Evolutionary conservation across 2,888 invertebrate genomes (phyloP).

Genomic region (Rapana venosa): DNA sequence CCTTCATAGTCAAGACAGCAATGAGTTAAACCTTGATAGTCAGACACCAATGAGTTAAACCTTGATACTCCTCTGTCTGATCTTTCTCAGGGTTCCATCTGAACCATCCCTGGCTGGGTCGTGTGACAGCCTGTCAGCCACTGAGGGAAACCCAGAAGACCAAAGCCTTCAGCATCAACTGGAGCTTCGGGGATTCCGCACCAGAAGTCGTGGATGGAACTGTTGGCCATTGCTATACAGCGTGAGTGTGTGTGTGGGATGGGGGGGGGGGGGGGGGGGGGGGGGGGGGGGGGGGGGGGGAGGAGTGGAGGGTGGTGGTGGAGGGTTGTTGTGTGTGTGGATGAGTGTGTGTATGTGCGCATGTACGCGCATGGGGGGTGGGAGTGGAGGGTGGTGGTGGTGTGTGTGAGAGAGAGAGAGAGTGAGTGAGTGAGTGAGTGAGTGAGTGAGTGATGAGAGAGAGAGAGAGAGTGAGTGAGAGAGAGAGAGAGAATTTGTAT

Average conservation of each 20-base stretch:
- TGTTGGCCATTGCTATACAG: slow-evolving; percentile 73
- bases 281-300: too few relatives aligned
- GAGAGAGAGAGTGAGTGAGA: not conserved
- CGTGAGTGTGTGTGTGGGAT: slow-evolving; percentile 53
- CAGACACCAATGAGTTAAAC: too few relatives aligned
- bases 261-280: too few relatives aligned
- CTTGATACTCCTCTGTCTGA: not conserved
- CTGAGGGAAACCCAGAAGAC: slow-evolving; percentile 79
- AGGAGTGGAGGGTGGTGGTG: too few relatives aligned
- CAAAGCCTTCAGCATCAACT: slow-evolving; percentile 78
- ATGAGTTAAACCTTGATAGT: too few relatives aligned
- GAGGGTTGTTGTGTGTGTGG: too few relatives aligned
- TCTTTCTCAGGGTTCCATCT: slow-evolving; percentile 51
- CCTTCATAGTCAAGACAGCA: too few relatives aligned
- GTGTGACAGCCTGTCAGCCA: slow-evolving; percentile 77
- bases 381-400: too few relatives aligned
- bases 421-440: not conserved
- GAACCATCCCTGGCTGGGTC: slow-evolving; percentile 78
- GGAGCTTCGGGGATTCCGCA: slow-evolving; percentile 74
- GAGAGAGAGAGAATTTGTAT: not conserved
- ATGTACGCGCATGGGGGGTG: too few relatives aligned
- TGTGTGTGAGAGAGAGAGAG: too few relatives aligned
- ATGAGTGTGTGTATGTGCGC: not conserved
- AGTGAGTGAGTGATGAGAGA: not conserved
- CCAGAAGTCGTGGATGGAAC: slow-evolving; percentile 78